Base-by-base conservation (phyloP, 2,797 vertebrate genomes). In the Megalops cyprinoides region DNA sequence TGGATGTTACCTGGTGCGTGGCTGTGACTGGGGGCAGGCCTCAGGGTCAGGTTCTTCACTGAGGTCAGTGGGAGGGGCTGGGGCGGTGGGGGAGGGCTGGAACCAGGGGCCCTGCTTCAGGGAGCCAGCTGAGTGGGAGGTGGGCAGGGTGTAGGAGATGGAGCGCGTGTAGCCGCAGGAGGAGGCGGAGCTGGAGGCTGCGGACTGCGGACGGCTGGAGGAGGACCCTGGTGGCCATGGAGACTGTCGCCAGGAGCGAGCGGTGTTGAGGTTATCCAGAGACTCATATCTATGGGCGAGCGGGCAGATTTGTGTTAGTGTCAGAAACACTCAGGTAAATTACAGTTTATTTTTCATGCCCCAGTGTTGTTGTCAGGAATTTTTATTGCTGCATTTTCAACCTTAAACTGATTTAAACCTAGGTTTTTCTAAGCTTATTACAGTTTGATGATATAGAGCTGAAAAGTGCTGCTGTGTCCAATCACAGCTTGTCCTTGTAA, bases 221-320 rank as follows among this genome's bases (percentile, higher is more conserved):
- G 81, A 65, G 12, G 92, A 74, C 39, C 71, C 87, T 83, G 87
- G 37, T 89, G 89, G 58, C 93, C 93, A 88, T 0, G 90, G 84
- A 3, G 92, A 79, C 12, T 88, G 93, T 58, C 87, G 86, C 77
- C 91, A 90, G 0, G 91, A 93, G 15, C 81, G 87, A 81, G 90
- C 89, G 85, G 89, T 87, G 79, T 96, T 95, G 28, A 99, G 92
- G 83, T 97, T 93, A 87, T 99, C 97, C 87, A 99, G 85, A 81
- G 97, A 99, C 84, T 99, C 98, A 0, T 96, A 96, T 91, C 98
- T 99, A 93, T 28, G 71, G 58, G 48, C 5, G 73, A 51, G 90
- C 20, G 37, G 20, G 34, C 48, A 5, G 6, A 28, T 5, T 2
- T 73, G 1, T 15, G 6, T 34, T 18, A 15, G 25, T 44, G 20